phyloP scores from a whole-genome alignment of 2,797 vertebrate species.

The Bradypodion pumilum region DNA sequence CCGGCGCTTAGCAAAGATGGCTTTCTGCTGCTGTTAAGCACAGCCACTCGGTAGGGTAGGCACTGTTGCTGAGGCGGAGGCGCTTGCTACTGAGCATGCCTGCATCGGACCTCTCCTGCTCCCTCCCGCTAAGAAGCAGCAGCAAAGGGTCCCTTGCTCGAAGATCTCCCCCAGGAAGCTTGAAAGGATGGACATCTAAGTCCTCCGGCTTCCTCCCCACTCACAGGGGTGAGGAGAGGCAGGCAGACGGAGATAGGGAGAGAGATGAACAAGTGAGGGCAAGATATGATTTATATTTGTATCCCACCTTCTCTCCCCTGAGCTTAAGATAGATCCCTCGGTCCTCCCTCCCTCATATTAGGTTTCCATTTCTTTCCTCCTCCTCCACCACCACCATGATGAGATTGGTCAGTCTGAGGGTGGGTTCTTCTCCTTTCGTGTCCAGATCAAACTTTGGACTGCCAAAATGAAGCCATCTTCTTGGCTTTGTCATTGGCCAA shows the following conservation, averaged over 20 bases:
- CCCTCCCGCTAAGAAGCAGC: background rate
- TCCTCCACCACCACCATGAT: too few species aligned
- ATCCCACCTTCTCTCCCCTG: too few species aligned
- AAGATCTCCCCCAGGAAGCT: background rate
- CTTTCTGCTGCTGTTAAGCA: slow-evolving; percentile 58
- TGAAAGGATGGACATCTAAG: background rate
- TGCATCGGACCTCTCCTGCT: slow-evolving; percentile 43
- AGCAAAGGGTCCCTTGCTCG: background rate
- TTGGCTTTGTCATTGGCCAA: too few species aligned
- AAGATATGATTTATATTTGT: too few species aligned
- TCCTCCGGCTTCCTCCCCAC: background rate
- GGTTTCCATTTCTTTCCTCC: too few species aligned
- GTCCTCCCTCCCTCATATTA: too few species aligned
- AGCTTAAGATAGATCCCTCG: too few species aligned
- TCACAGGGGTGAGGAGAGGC: too few species aligned
- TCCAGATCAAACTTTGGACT: too few species aligned
- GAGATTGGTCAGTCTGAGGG: too few species aligned
- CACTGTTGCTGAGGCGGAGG: slow-evolving; percentile 59
- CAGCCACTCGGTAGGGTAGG: slow-evolving; percentile 44
- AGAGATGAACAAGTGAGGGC: background rate
- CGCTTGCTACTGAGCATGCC: slow-evolving; percentile 70
- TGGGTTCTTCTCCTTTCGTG: too few species aligned
- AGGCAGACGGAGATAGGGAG: background rate
- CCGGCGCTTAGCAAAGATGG: slow-evolving; percentile 64
- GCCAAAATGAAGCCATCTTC: too few species aligned